Evolutionary conservation across 2,888 invertebrate genomes (phyloP), one percentile per base, ranked within the genome.

Genomic region (Rhogogaster chlorosoma): DNA sequence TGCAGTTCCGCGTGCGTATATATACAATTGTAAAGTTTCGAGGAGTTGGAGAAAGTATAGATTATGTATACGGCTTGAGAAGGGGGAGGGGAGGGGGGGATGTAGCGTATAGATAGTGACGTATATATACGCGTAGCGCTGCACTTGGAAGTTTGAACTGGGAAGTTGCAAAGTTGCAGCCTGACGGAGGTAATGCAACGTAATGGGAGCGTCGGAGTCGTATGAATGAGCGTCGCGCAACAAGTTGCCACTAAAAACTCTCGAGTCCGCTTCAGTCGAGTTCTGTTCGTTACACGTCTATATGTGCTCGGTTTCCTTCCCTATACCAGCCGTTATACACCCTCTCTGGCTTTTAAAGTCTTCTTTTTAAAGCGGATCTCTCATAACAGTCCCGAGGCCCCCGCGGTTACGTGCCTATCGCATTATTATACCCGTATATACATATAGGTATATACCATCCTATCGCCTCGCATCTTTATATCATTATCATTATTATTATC

Each of bases 161-260:
- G 86, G 85, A 86, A 87, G 86, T 77, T 77, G 77, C 32, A 53
- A 73, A 77, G 77, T 77, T 77, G 80, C 80, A 61, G 22, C 80
- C 80, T 80, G 80, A 80, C 83, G 67, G 93, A 93, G 93, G 93
- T 93, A 93, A 93, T 93, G 93, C 93, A 93, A 93, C 93, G 93
- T 93, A 93, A 93, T 93, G 92, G 93, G 91, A 93, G 93, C 61
- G 61, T 93, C 92, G 92, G 93, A 93, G 92, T 92, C 91, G 93
- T 93, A 93, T 93, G 93, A 93, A 93, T 93, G 93, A 93, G 93
- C 91, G 93, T 92, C 92, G 92, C 92, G 93, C 93, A 93, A 93
- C 93, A 93, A 93, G 93, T 93, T 93, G 93, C 93, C 92, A 93
- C 93, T 93, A 93, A 93, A 93, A 93, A 93, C 93, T 93, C 93